Evolutionary conservation across 2,113 vertebrate species (phyloP), one percentile per base, ranked within the genome.

Genomic region (Sclerurus mexicanus): DNA sequence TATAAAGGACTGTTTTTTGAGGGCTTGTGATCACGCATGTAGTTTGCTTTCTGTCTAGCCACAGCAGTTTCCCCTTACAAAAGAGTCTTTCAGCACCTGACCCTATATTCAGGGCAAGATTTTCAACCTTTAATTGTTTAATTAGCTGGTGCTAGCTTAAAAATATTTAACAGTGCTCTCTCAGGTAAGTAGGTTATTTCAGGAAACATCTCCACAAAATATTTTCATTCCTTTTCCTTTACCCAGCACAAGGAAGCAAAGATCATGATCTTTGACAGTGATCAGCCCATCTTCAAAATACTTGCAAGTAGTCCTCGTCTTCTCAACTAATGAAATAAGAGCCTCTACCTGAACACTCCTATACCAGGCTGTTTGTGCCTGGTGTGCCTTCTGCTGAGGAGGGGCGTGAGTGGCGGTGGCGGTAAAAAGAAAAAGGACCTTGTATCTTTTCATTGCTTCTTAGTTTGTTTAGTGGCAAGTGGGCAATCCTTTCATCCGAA

Each of bases 21-120:
- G 69, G 74, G 63, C 71, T 96, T 93, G 50, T 95, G 85, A 83
- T 96, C 83, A 37, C 5, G 44, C 20, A 18, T 58, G 64, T n/a
- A 90, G 85, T 96, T 97, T 96, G 83, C 90, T 97, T 94, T 91
- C 71, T 90, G 86, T 94, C 85, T 91, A 75, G 87, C 68, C 85
- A 49, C 39, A 93, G 77, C 50, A 91, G 52, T 71, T 96, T 94
- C 67, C 82, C 27, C 42, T 94, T 96, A 95, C 83, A 97, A 92
- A 94, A 75, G 55, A 44, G 66, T 60, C 76, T 89, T 96, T 97
- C 72, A 76, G 23, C 73, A 78, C 68, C n/a, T 90, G 87, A 89
- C 68, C 87, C 55, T 47, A 80, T 37, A 68, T 46, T 92, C 52
- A 80, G 58, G 89, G 77, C 62, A 96, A 91, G 39, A 77, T 84